Percentiles rank a stretch among this genome's conserved stretches.
Evolutionary conservation across 2,113 vertebrate species (phyloP).

Genomic region (Coregonus clupeaformis): DNA sequence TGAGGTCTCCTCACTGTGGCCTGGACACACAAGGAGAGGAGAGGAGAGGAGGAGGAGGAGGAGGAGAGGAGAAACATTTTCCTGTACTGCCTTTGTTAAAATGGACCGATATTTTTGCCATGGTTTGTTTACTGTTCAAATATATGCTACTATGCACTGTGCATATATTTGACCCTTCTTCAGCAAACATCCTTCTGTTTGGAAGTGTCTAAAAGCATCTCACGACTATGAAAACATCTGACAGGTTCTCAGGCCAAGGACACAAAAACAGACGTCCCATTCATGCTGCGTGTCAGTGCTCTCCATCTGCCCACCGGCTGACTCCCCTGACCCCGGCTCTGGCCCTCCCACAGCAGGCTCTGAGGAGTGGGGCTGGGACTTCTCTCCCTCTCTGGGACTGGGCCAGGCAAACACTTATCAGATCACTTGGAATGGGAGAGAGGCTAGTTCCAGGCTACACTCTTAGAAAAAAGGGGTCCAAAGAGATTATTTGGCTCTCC

Average conservation of each 20-base stretch:
- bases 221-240: slow-evolving; percentile 55
- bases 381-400: no score
- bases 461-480: no score
- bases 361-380: neutral
- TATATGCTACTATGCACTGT: no score
- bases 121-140: neutral
- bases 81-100: neutral
- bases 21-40: neutral
- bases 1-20: slow-evolving; percentile 29
- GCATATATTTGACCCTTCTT: slow-evolving; percentile 21
- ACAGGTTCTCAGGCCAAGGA: slow-evolving; percentile 49
- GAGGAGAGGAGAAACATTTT: neutral
- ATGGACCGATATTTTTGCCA: neutral
- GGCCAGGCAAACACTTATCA: no score
- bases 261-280: slow-evolving; percentile 49
- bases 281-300: slow-evolving; percentile 31
- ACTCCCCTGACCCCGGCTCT: neutral
- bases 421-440: no score
- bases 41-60: neutral
- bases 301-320: neutral
- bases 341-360: slow-evolving; percentile 2
- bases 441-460: neutral
- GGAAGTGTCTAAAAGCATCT: slow-evolving; percentile 56
- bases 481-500: no score
- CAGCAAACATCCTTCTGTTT: slow-evolving; percentile 52